Conservation (phyloP, 2,113 vertebrate genomes). For the Leiothrix lutea region DNA sequence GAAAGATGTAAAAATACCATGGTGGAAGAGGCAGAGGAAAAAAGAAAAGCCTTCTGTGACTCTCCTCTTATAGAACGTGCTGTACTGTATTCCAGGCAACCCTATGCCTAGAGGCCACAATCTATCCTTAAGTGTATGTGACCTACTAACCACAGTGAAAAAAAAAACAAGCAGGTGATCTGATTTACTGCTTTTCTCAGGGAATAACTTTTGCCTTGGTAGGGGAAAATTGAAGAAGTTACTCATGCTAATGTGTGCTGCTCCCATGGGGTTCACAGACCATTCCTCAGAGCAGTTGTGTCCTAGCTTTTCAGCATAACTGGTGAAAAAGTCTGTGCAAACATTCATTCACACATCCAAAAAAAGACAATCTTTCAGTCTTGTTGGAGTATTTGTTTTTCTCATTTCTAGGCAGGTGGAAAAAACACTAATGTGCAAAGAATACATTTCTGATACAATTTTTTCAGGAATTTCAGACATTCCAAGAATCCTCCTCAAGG, state of each 20-base stretch:
- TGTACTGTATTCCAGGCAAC: not conserved
- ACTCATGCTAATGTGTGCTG: not conserved
- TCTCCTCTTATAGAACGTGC: not conserved
- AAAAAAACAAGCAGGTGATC: constrained; percentile 2
- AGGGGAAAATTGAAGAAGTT: not conserved
- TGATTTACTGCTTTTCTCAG: constrained; percentile 3
- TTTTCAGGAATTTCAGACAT: not conserved
- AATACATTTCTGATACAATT: not conserved
- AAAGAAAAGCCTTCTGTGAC: not conserved
- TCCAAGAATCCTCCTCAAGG: not conserved
- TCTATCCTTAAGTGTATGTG: constrained; percentile 4
- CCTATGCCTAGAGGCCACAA: not conserved
- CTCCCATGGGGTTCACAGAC: not conserved
- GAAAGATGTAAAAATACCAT: not conserved
- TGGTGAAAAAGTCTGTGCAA: not conserved
- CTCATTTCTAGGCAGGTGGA: not conserved
- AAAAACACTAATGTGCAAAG: not conserved
- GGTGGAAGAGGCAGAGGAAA: not conserved
- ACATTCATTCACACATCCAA: not conserved
- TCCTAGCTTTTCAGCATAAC: not conserved
- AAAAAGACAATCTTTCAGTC: not conserved
- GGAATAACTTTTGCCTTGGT: not conserved
- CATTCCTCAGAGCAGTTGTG: not conserved
- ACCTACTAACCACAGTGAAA: constrained; percentile 9
- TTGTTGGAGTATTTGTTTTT: not conserved